Evolutionary conservation across 92 coral and sea anemone species (phyloP), one percentile per base, ranked within the genome.

Genomic region (Blastomussa wellsi): DNA sequence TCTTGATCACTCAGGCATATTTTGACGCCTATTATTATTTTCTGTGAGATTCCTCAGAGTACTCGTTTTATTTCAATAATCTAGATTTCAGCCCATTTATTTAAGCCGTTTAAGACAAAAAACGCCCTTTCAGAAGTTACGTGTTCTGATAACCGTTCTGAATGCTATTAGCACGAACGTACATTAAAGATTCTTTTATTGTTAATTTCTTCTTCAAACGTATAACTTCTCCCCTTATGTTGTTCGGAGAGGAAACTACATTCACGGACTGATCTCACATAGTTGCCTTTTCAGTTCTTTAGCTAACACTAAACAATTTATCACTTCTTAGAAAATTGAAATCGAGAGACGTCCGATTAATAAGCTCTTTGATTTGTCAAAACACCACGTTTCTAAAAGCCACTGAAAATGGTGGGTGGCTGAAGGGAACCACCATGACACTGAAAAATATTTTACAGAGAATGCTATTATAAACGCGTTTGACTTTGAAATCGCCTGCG

Each of bases 391-490:
- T 79, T 79, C 7, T 28, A 4, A 44, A 42, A 6, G 11, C 17
- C 24, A 24, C n/a, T n/a, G n/a, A 51, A 32, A 76, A n/a, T n/a
- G n/a, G n/a, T 28, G 64, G 59, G 44, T 41, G 7, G 44, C 44
- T 41, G 44, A 3, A 41, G 44, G 44, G 44, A 41, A 48, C 20
- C 51, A 82, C 86, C 78, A 82, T 82, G 86, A 52, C 86, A 71
- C 53, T 70, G 37, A 39, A 72, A 72, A 72, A 16, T 28, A 28
- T 38, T 31, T 67, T 53, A 32, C 26, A 31, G 74, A 77, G 86
- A 82, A 82, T 82, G 78, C 36, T 37, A 6, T 20, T 28, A 32
- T 29, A 32, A 38, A 13, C 33, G 44, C 15, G 7, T 71, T 52
- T 53, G 12, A 70, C 17, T 82, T 82, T 32, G 37, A 71, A 82